phyloP scores from a whole-genome alignment of 2,113 vertebrate species.

The Acrocephalus arundinaceus region DNA sequence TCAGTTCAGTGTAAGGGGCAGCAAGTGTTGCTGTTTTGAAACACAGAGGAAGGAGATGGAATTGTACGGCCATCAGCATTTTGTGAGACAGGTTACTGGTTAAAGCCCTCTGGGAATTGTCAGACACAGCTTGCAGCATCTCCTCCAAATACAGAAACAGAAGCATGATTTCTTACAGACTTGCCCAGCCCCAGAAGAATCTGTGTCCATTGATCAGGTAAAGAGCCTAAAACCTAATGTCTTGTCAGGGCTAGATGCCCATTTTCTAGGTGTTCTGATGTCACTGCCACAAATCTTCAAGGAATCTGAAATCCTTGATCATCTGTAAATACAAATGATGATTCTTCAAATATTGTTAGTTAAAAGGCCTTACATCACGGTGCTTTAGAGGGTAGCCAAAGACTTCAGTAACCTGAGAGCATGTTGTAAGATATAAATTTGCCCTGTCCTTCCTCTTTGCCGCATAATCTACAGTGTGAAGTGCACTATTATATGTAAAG shows the following conservation, averaged over 20 bases:
- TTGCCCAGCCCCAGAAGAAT: neutral
- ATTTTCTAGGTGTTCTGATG: neutral
- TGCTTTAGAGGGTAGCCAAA: neutral
- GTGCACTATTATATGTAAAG: neutral
- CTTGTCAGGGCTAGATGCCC: neutral
- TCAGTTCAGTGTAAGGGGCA: fast-evolving
- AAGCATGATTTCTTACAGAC: neutral
- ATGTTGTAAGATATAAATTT: neutral
- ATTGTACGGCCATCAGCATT: neutral
- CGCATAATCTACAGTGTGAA: neutral
- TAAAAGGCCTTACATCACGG: neutral
- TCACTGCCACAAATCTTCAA: neutral
- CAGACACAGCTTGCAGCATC: neutral
- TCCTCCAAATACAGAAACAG: neutral
- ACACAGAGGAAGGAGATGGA: neutral
- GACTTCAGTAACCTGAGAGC: neutral
- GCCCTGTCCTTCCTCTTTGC: neutral
- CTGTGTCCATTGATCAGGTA: neutral
- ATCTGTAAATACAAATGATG: neutral
- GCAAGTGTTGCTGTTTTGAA: neutral
- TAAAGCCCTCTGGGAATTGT: neutral
- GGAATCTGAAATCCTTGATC: neutral
- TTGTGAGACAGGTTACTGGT: neutral
- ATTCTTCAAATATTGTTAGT: neutral
- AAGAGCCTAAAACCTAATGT: neutral